phyloP scores from a whole-genome alignment of 2,888 invertebrate genomes.

The Rhopalosiphum nymphaeae region DNA sequence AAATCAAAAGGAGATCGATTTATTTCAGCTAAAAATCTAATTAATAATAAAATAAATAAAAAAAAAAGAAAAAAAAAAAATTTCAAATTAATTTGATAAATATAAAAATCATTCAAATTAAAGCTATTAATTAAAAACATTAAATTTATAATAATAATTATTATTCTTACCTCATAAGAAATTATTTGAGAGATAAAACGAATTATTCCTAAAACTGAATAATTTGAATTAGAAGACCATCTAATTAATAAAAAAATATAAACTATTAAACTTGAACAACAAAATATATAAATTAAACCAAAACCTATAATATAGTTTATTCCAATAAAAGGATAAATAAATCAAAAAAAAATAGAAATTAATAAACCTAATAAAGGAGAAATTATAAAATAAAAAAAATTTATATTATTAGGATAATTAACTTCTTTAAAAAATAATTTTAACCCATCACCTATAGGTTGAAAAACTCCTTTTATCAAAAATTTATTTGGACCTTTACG shows the following conservation, averaged over 20 bases:
- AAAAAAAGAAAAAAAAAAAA: too few relatives aligned
- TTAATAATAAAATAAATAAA: slow-evolving; percentile 20
- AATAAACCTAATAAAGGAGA: slow-evolving; percentile 36
- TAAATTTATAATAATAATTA: slow-evolving; percentile 40
- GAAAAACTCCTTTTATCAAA: slow-evolving; percentile 25
- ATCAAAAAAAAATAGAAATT: slow-evolving; percentile 38
- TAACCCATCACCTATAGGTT: slow-evolving; percentile 34
- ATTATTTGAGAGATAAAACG: slow-evolving; percentile 43
- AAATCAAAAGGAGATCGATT: slow-evolving; percentile 34
- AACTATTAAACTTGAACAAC: slow-evolving; percentile 30
- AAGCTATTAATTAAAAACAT: slow-evolving; percentile 70
- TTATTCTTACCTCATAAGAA: slow-evolving; percentile 54
- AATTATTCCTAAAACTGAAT: slow-evolving; percentile 37
- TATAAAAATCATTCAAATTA: slow-evolving; percentile 71
- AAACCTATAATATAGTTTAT: slow-evolving; percentile 1
- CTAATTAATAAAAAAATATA: slow-evolving; percentile 33
- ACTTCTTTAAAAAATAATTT: slow-evolving; percentile 44
- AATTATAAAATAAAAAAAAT: slow-evolving; percentile 35
- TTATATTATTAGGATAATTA: not conserved
- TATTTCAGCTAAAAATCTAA: slow-evolving; percentile 39
- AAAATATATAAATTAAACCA: slow-evolving; percentile 41
- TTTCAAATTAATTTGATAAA: slow-evolving; percentile 27
- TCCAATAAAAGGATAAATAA: slow-evolving; percentile 35
- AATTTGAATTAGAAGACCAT: slow-evolving; percentile 50
- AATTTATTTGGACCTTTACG: slow-evolving; percentile 45